Evolutionary conservation across 92 coral and sea anemone genomes (phyloP), one percentile per base, ranked within the genome.

Genomic region (Heliopora coerulea): DNA sequence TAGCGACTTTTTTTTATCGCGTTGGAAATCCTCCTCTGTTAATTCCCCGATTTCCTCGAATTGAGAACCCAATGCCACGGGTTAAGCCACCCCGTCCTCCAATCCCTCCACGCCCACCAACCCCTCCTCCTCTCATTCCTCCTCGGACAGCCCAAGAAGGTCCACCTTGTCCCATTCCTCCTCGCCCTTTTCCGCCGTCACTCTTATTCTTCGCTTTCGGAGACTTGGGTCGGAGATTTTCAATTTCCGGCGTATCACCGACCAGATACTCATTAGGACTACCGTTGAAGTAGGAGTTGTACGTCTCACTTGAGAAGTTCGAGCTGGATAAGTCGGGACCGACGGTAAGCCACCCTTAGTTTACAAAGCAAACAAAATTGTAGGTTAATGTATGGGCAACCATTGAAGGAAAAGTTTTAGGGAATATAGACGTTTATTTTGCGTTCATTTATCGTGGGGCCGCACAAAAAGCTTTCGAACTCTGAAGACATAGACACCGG

Each of bases 181-280:
- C 91, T 8, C 74, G 74, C 27, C 98, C 86, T 30, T 92, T 87
- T 62, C 91, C 89, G 26, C 88, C 85, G 42, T 91, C 97, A 19
- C 97, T 96, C 61, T 93, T 93, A 84, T 90, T 88, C 56, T 93
- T 93, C n/a, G 84, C 92, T 13, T 78, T 86, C 37, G 98, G 98
- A 29, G 98, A 93, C 84, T 93, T 93, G 49, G 98, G 98, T 59
- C 98, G 68, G 8, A 93, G 96, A 62, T 90, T 83, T 79, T 93
- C 98, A 67, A 93, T 93, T 70, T 93, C 98, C 39, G 81, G 91
- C 54, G 98, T 85, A 54, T 85, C 84, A 26, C 98, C 98, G 30
- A 93, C 98, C n/a, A 93, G 78, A 57, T 78, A 83, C 64, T 90
- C 91, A 54, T 85, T 92, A 1, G 98, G 89, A 12, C 83, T 75